Conservation (phyloP, 2,797 vertebrate species). For the Acanthis flammea region DNA sequence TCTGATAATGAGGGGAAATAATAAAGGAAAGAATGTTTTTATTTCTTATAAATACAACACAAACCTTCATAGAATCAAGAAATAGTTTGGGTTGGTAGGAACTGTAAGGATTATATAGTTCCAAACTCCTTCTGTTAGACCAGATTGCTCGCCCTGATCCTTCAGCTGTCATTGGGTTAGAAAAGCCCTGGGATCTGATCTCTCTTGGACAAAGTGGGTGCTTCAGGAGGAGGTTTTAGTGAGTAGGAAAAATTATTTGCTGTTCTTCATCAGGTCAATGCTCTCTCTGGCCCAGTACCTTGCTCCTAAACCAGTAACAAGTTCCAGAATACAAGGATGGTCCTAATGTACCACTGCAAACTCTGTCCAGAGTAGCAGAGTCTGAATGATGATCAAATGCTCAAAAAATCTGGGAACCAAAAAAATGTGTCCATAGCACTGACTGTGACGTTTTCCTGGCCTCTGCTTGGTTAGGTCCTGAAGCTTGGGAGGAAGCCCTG, state of each 20-base stretch:
- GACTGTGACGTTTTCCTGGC: background rate
- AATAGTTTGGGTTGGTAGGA: background rate
- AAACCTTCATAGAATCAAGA: background rate
- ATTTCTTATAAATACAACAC: background rate
- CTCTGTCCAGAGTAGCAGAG: background rate
- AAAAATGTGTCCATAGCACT: background rate
- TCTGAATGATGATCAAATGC: background rate
- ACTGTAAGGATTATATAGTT: background rate
- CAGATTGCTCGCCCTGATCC: background rate
- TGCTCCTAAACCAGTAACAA: background rate
- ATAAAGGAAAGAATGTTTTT: background rate
- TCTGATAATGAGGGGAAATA: background rate
- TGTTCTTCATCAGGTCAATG: background rate
- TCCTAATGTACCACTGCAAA: background rate
- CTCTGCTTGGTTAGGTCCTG: background rate
- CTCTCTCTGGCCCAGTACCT: background rate
- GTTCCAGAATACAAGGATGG: background rate
- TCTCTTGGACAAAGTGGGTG: background rate
- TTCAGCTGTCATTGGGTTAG: background rate
- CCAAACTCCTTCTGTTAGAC: background rate
- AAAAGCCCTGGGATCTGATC: background rate
- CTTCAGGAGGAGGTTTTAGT: background rate
- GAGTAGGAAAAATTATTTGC: background rate
- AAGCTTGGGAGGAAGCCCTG: background rate
- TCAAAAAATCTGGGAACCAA: background rate